Evolutionary conservation across 2,888 invertebrate genomes (phyloP).

Genomic region (Danaus chrysippus): DNA sequence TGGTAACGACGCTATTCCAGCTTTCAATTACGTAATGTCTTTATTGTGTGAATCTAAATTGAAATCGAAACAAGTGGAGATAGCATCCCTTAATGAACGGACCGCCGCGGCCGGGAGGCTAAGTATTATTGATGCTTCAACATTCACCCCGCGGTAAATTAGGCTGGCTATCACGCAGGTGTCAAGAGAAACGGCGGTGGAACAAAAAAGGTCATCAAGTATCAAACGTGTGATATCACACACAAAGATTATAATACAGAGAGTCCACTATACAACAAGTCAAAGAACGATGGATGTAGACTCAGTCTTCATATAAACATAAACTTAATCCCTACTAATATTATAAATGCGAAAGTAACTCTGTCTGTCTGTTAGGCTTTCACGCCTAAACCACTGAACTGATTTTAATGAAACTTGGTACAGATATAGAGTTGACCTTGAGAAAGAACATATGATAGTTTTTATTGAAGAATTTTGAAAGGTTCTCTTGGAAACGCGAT

Average conservation of each 20-base stretch:
- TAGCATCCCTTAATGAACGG: slow-evolving; percentile 64
- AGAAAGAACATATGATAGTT: too few species aligned
- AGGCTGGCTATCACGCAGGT: slow-evolving; percentile 69
- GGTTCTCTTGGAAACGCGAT: too few species aligned
- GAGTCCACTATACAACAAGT: too few species aligned
- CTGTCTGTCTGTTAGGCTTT: too few species aligned
- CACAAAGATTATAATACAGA: slow-evolving; percentile 43
- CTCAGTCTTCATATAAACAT: too few species aligned
- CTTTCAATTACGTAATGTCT: slow-evolving; percentile 5
- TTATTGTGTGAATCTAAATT: slow-evolving; percentile 34
- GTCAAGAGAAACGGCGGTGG: slow-evolving; percentile 68
- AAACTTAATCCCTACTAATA: too few species aligned
- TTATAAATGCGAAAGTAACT: too few species aligned
- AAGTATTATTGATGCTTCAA: slow-evolving; percentile 68
- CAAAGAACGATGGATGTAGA: too few species aligned
- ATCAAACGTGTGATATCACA: slow-evolving; percentile 52
- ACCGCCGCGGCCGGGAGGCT: slow-evolving; percentile 53
- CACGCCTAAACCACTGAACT: too few species aligned
- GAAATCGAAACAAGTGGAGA: slow-evolving; percentile 55
- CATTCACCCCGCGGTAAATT: slow-evolving; percentile 61
- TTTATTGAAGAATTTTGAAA: too few species aligned
- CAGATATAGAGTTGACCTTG: too few species aligned
- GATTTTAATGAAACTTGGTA: too few species aligned
- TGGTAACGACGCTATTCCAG: not conserved
- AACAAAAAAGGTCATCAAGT: slow-evolving; percentile 73